Conservation (phyloP, 2,797 vertebrate genomes). For the Sebastes cheni region DNA sequence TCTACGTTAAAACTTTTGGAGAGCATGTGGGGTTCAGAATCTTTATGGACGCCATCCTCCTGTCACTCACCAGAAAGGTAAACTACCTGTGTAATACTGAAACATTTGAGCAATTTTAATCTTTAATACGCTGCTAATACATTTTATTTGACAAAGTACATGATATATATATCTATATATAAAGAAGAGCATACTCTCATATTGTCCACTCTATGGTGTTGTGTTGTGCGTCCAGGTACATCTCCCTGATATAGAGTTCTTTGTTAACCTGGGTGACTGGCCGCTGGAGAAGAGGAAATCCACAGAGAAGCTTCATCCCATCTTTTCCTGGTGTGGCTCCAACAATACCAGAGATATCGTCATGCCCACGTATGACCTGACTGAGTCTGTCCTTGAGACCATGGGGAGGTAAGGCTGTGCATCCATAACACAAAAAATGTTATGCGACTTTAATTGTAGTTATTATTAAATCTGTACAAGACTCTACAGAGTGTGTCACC, state of each 20-base stretch:
- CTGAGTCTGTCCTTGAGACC: conserved; percentile 95
- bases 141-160: background rate
- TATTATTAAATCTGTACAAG: background rate
- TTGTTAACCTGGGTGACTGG: conserved; percentile 98
- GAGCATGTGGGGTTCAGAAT: conserved; percentile 97
- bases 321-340: conserved; percentile 99
- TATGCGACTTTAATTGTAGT: background rate
- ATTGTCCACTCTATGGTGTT: background rate
- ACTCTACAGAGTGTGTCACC: background rate
- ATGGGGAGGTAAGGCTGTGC: conserved; percentile 89
- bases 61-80: conserved; percentile 95
- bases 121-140: background rate
- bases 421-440: background rate
- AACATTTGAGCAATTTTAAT: background rate
- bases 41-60: conserved; percentile 96
- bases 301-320: conserved; percentile 86
- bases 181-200: background rate
- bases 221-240: conserved; percentile 82
- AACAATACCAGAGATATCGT: conserved; percentile 94
- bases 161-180: no score
- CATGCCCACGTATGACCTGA: conserved; percentile 98
- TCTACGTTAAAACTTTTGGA: conserved; percentile 93
- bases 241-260: conserved; percentile 95
- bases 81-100: background rate
- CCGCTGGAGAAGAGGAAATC: conserved; percentile 93